Evolutionary conservation across 1,140 invertebrate genomes (phyloP), one percentile per base, ranked within the genome.

Genomic region (Brachionus angularis): DNA sequence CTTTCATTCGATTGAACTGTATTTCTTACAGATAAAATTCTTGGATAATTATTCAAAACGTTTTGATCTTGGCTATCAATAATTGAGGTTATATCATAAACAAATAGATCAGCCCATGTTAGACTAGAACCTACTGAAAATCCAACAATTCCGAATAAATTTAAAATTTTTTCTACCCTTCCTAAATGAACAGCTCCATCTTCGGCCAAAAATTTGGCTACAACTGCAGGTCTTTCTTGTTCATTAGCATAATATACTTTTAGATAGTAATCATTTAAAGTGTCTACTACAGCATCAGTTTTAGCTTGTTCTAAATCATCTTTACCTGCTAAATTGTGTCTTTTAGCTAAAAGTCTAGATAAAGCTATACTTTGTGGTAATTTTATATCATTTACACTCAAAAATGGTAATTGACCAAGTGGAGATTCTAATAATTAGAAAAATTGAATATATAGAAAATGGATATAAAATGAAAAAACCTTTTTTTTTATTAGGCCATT

Each of bases 341-440:
- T 52, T 39, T 33, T 71, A 21, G 67, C 67, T 5, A 71, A 5
- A 16, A 52, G 29, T 55, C 67, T 39, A 10, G 67, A 1, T 36
- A 73, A 73, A 62, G 74, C 72, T 1, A 53, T 42, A n/a, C 64
- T 73, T 47, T 74, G 74, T 29, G 71, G 67, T 7, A 74, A 46
- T 18, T 70, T 72, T 44, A 72, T 34, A 29, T 50, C 73, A 61
- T 73, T 73, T 7, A 74, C 64, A 18, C 61, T 69, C 27, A 74
- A 39, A n/a, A 69, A 33, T 14, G 74, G 74, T 21, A 74, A 34
- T 44, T 74, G 74, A 39, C 64, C 64, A 16, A 50, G 44, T 50
- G 64, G 64, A 5, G 49, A 39, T 16, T 44, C 61, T n/a, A n/a
- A n/a, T n/a, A n/a, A n/a, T 64, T 31, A 3, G 0, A 21, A 64